Percentiles rank a stretch among this genome's conserved stretches.
These are phyloP conservation scores for Nephrotoma flavescens DNA, from an alignment of 2,888 invertebrate genomes.

Conservation along the genomic window DNA sequence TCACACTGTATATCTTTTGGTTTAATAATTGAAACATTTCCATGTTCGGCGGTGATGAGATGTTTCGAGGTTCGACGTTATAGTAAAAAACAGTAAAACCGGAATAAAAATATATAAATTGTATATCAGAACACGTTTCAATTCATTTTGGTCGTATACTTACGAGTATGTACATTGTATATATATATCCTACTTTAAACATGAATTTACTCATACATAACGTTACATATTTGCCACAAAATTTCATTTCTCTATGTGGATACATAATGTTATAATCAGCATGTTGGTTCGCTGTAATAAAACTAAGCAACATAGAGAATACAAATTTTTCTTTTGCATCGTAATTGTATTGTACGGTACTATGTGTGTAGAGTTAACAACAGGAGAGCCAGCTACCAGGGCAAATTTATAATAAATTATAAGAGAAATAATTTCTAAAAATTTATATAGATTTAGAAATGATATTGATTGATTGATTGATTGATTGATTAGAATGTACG, in stretches of 20 bases:
- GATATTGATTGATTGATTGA: too few relatives aligned
- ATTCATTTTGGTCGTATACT: not conserved
- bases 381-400: too few relatives aligned
- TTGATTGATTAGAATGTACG: too few relatives aligned
- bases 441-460: too few relatives aligned
- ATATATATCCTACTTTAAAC: not conserved
- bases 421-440: too few relatives aligned
- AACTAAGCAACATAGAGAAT: too few relatives aligned
- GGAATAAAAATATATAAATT: not conserved
- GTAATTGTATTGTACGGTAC: too few relatives aligned
- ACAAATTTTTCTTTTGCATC: too few relatives aligned
- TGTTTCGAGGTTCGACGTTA: not conserved
- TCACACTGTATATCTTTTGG: not conserved
- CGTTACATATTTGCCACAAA: not conserved
- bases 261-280: too few relatives aligned
- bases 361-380: too few relatives aligned
- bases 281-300: too few relatives aligned
- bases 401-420: too few relatives aligned
- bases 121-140: not conserved
- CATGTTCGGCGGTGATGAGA: not conserved
- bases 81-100: not conserved
- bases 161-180: not conserved
- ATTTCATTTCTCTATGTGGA: not conserved
- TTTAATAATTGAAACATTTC: not conserved
- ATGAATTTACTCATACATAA: not conserved